Base-by-base conservation (phyloP, 2,888 invertebrate genomes). In the Thumatha senex region DNA sequence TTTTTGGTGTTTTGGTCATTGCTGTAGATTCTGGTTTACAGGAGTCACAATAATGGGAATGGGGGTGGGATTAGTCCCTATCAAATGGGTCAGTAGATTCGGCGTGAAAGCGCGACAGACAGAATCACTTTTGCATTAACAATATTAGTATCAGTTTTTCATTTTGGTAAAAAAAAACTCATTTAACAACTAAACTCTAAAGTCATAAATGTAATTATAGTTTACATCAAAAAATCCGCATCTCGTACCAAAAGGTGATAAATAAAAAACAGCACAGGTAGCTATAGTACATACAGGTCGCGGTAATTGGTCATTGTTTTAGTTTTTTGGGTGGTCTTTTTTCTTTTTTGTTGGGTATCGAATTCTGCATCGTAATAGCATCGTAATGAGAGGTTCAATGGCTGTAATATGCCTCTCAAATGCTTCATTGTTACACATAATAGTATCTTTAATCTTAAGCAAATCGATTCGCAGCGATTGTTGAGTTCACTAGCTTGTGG, bases 221-320 rank as follows among this genome's bases (percentile, higher is more conserved):
- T 24, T 24, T 24, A 24, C n/a, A 24, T 24, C 5, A 1, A 35
- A 11, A 35, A 35, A 39, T 39, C 24, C 15, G 39, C 18, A 39
- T 15, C 39, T 9, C 39, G n/a, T 36, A 9, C 14, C 10, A 10
- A 13, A 15, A 14, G n/a, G n/a, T n/a, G 38, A 15, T 39, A 39
- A 5, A 2, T 8, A 39, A 12, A 33, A 46, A 29, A 36, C 18
- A 18, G n/a, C 18, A 63, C 67, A 72, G 74, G 76, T 71, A 73
- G 68, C 47, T 56, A 57, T 46, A 58, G 58, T 46, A 46, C 56
- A 56, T 46, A 46, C 58, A 54, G 47, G 63, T 29, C 36, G 45
- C 40, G 36, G 31, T 70, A 74, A 74, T 74, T 67, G 76, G 71
- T 74, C 77, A 73, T 77, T 78, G 78, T 77, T 75, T 78, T 67